These are phyloP conservation scores for Orientallactaga sibirica DNA, from an alignment of 2,797 vertebrate genomes.

Conservation along the genomic window DNA sequence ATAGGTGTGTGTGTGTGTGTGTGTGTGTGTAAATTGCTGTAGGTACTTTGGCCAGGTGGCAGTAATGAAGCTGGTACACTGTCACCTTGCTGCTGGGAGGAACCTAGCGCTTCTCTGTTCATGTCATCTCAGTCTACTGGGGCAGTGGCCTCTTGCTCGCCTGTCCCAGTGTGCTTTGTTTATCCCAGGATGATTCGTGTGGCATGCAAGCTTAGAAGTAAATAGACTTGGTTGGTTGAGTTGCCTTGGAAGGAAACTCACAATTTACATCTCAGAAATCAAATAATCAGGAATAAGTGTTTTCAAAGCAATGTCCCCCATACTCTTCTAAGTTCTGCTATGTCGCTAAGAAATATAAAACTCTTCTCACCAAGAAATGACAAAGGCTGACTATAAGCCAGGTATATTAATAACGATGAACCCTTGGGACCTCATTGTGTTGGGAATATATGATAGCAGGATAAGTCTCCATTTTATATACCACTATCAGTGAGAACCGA, in stretches of 20 bases:
- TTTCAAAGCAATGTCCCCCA: neutral
- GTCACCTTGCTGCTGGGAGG: neutral
- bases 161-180: neutral
- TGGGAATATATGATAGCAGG: neutral
- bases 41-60: neutral
- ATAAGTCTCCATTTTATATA: neutral
- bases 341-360: neutral
- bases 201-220: neutral
- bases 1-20: neutral
- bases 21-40: neutral
- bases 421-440: neutral
- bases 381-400: neutral
- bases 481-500: neutral
- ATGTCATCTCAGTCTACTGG: neutral
- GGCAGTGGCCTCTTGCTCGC: neutral
- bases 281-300: neutral
- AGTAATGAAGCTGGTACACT: neutral
- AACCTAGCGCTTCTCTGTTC: neutral
- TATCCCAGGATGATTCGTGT: neutral
- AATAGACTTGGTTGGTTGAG: neutral
- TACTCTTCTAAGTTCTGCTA: neutral
- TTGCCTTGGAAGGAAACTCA: constrained; percentile 11
- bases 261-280: neutral
- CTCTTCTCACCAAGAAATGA: neutral
- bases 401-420: neutral